Base-by-base conservation (phyloP, 2,888 invertebrate genomes). In the Gasteruption jaculator region DNA sequence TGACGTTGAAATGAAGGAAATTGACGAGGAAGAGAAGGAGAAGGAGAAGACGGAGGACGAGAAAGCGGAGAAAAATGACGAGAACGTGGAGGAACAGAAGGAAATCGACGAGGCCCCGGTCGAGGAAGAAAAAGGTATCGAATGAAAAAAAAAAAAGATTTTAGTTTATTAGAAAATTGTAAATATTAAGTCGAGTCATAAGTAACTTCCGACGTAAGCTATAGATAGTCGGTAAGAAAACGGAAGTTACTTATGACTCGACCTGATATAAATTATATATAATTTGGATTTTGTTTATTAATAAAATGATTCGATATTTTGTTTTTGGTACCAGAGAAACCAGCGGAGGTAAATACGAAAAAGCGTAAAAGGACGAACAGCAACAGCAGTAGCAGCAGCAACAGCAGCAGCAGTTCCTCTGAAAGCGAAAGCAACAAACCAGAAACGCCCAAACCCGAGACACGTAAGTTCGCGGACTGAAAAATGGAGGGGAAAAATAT, bases 311-410 rank as follows among this genome's bases (percentile, higher is more conserved):
- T 48, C 40, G 14, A 20, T 25, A 18, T 16, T 11, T 18, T 11
- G n/a, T 38, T 2, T 22, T 35, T 38, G 11, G 16, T 5, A 39
- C 73, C 63, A 41, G 74, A 69, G 24, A 68, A 63, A 50, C 67
- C 71, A 7, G 71, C 67, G 33, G 74, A 72, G 41, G 62, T 56
- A 0, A 72, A 63, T 61, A 54, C 50, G 71, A 80, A 52, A 74
- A 80, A 65, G 58, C 74, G 58, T 55, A 81, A 72, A 61, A 72
- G 75, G 18, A 73, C 75, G 0, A 74, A 71, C 38, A 76, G 76
- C n/a, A 75, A 74, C 21, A 74, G 75, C 48, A 73, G 72, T 44
- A 74, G 73, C 48, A 72, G 71, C 21, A 73, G 73, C 7, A 73
- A 73, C 29, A 66, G 63, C 24, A 69, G 63, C 36, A 68, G 63